Evolutionary conservation across 2,113 vertebrate species (phyloP).

Genomic region (Coryphaenoides rupestris): DNA sequence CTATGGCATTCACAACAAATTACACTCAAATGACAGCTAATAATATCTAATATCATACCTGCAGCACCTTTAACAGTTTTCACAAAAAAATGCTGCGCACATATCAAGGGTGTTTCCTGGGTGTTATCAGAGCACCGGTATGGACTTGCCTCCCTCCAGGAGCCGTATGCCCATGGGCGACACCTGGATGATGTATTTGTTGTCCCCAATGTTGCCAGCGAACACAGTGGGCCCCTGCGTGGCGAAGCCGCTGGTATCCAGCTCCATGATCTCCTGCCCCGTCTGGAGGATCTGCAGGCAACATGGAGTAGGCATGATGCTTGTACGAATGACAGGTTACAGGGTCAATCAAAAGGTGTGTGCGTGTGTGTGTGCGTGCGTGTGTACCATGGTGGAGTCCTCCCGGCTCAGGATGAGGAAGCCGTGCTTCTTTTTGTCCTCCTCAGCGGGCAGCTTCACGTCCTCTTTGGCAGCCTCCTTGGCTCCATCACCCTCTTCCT

Average conservation of each 20-base stretch:
- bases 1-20: too few species aligned
- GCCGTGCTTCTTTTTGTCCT: slow-evolving; percentile 82
- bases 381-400: slow-evolving; percentile 88
- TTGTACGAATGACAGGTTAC: not conserved
- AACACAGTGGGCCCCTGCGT: slow-evolving; percentile 91
- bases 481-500: too few species aligned
- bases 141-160: slow-evolving; percentile 82
- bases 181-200: slow-evolving; percentile 92
- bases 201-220: slow-evolving; percentile 89
- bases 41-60: too few species aligned
- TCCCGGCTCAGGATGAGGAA: slow-evolving; percentile 92
- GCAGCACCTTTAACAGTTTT: too few species aligned
- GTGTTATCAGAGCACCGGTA: not conserved
- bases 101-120: too few species aligned
- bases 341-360: not conserved
- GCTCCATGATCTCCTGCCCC: slow-evolving; percentile 94
- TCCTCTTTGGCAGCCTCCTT: slow-evolving; percentile 72
- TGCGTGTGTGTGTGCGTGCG: not conserved
- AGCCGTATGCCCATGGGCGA: slow-evolving; percentile 88
- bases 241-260: slow-evolving; percentile 92
- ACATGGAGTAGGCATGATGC: not conserved
- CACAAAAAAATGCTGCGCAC: too few species aligned
- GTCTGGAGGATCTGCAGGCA: slow-evolving; percentile 85
- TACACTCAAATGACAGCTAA: too few species aligned
- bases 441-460: slow-evolving; percentile 60